These are phyloP conservation scores for Percopsis transmontana DNA, from an alignment of 2,113 vertebrate species.

Conservation along the genomic window DNA sequence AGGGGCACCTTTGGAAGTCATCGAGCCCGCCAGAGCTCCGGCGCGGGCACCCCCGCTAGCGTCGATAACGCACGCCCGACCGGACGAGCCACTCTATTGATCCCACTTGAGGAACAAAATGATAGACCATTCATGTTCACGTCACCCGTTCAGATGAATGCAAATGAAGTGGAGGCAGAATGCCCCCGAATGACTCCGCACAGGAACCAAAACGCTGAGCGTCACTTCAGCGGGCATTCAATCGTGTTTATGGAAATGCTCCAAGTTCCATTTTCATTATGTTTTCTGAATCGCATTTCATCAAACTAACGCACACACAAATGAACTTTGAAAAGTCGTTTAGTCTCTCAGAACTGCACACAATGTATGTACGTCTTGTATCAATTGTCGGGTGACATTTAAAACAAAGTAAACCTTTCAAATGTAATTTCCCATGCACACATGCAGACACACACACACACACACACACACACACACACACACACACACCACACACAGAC, in stretches of 20 bases:
- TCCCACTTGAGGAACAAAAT: conserved; percentile 26
- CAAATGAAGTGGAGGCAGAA: conserved; percentile 30
- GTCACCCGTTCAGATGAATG: conserved; percentile 34
- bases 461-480: neutral
- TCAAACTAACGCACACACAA: no score
- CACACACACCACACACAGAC: neutral
- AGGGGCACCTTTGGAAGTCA: conserved; percentile 29
- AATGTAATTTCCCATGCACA: no score
- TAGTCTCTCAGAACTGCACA: no score
- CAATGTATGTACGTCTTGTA: no score
- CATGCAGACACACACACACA: neutral
- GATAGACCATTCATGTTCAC: conserved; percentile 29
- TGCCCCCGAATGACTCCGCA: conserved; percentile 4
- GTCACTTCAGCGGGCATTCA: conserved; percentile 17
- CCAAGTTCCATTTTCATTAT: neutral
- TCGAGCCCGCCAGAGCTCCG: conserved; percentile 37
- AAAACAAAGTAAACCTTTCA: no score
- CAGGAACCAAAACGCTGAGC: conserved; percentile 3
- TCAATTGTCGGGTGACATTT: no score
- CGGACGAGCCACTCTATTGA: conserved; percentile 54
- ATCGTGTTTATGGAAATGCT: neutral
- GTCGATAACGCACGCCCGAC: conserved; percentile 53
- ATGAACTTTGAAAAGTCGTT: no score
- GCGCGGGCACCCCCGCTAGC: conserved; percentile 14
- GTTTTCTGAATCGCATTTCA: no score